Conservation (phyloP, 2,797 vertebrate species). For the Trematomus bernacchii region DNA sequence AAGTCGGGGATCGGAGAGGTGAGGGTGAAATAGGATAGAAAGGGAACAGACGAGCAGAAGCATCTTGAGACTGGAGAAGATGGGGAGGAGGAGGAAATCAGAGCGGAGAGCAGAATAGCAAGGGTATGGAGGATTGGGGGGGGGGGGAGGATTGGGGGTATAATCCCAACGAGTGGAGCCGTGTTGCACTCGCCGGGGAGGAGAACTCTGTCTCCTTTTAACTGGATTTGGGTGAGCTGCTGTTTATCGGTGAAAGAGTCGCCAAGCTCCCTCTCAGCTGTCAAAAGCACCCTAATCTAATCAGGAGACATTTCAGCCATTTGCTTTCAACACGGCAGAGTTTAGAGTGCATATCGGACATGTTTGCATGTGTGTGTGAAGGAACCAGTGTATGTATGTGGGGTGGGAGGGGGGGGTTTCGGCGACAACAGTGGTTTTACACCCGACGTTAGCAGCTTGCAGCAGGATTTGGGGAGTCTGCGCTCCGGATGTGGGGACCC, state of each 20-base stretch:
- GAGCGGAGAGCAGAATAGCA: slow-evolving; percentile 41
- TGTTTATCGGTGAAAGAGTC: slow-evolving; percentile 77
- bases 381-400: slow-evolving; percentile 8
- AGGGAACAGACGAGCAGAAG: slow-evolving; percentile 16
- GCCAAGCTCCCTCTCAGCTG: slow-evolving; percentile 77
- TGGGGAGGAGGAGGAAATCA: slow-evolving; percentile 62
- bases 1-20: slow-evolving; percentile 62
- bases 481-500: slow-evolving; percentile 74
- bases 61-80: slow-evolving; percentile 53
- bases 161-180: slow-evolving; percentile 75
- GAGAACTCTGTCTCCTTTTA: slow-evolving; percentile 82
- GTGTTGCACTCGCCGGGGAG: slow-evolving; percentile 74
- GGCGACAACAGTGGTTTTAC: slow-evolving; percentile 72
- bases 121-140: slow-evolving; percentile 38
- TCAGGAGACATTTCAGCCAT: slow-evolving; percentile 78
- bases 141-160: slow-evolving; percentile 29
- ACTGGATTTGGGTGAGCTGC: slow-evolving; percentile 83
- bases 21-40: slow-evolving; percentile 65
- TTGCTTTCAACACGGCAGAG: slow-evolving; percentile 72
- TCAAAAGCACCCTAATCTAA: slow-evolving; percentile 83
- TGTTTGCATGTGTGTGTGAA: slow-evolving; percentile 22
- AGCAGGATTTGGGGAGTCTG: slow-evolving; percentile 78
- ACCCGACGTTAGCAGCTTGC: slow-evolving; percentile 75
- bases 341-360: slow-evolving; percentile 41
- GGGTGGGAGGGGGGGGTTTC: slow-evolving; percentile 28